phyloP scores from a whole-genome alignment of 2,113 vertebrate species.

The Perca flavescens region DNA sequence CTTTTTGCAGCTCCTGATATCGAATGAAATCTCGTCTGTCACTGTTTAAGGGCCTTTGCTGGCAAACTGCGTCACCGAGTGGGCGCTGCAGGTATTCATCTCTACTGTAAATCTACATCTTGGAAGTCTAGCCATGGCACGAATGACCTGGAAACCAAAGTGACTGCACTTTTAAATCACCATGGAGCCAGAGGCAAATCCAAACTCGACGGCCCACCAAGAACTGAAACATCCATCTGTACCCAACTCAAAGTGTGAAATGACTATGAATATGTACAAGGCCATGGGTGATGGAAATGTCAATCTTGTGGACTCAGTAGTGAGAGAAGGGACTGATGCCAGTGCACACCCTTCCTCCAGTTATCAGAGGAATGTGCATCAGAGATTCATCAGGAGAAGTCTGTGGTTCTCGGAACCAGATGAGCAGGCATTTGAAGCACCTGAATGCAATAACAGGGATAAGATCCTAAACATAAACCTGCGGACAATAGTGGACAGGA shows the following conservation, averaged over 20 bases:
- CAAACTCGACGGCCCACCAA: constrained; percentile 37
- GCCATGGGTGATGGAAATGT: constrained; percentile 59
- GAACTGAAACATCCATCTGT: constrained; percentile 67
- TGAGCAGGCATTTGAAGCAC: constrained; percentile 86
- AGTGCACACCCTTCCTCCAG: constrained; percentile 70
- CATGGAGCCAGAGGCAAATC: constrained; percentile 76
- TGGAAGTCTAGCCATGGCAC: constrained; percentile 80
- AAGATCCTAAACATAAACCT: constrained; percentile 77
- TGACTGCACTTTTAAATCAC: constrained; percentile 60
- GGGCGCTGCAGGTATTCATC: constrained; percentile 78
- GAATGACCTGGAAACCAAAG: constrained; percentile 71
- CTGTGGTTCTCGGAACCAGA: constrained; percentile 93
- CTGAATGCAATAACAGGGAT: constrained; percentile 81
- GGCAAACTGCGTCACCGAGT: constrained; percentile 82
- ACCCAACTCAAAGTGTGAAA: constrained; percentile 66
- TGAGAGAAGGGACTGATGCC: constrained; percentile 79
- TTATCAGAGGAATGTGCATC: constrained; percentile 84
- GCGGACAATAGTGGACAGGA: constrained; percentile 80
- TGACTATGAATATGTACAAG: constrained; percentile 55
- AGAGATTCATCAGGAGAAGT: constrained; percentile 91
- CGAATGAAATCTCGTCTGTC: constrained; percentile 62
- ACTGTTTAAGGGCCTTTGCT: constrained; percentile 66
- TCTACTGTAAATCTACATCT: constrained; percentile 45
- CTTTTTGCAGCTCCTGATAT: constrained; percentile 52
- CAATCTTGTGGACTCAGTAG: constrained; percentile 70